phyloP scores from a whole-genome alignment of 2,888 invertebrate genomes.

The Mythimna pallens region DNA sequence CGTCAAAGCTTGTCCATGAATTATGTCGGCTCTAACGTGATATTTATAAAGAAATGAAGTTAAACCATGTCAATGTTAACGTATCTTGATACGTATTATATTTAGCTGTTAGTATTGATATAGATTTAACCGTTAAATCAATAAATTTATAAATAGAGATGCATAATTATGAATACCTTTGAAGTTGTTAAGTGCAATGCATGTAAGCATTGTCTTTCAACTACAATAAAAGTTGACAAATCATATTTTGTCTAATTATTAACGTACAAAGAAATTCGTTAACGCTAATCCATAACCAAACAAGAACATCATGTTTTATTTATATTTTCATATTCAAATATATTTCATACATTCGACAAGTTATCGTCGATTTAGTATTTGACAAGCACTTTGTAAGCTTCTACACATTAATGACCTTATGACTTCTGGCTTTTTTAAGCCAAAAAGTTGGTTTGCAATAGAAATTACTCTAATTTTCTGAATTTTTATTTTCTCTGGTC shows the following conservation, averaged over 20 bases:
- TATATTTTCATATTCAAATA: background rate
- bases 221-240: background rate
- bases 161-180: background rate
- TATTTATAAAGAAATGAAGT: slow-evolving; percentile 42
- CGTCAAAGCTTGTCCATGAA: slow-evolving; percentile 42
- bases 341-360: slow-evolving; percentile 3
- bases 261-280: slow-evolving; percentile 9
- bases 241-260: background rate
- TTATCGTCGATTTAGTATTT: slow-evolving; percentile 5
- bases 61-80: slow-evolving; percentile 51
- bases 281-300: background rate
- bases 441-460: background rate
- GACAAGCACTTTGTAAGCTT: slow-evolving; percentile 33
- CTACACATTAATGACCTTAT: slow-evolving; percentile 1
- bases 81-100: slow-evolving; percentile 22
- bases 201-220: background rate
- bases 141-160: slow-evolving; percentile 6
- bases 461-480: background rate
- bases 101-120: background rate
- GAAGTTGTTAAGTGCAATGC: background rate
- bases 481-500: too few relatives aligned
- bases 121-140: background rate
- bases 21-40: slow-evolving; percentile 28
- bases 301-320: background rate
- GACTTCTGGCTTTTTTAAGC: slow-evolving; percentile 9